Evolutionary conservation across 2,113 vertebrate genomes (phyloP), one percentile per base, ranked within the genome.

Genomic region (Turdus rufiventris): DNA sequence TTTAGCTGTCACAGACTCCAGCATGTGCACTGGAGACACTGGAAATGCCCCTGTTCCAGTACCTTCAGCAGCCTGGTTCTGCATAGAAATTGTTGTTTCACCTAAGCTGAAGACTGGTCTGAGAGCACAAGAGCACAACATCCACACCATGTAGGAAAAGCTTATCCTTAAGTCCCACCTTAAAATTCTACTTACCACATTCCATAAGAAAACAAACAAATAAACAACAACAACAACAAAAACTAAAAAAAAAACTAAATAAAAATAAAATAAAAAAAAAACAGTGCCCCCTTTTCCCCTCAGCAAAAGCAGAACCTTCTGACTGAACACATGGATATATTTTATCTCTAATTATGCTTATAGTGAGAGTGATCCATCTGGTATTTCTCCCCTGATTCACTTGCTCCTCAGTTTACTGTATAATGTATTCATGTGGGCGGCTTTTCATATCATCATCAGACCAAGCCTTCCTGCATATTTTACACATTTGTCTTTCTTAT

Each of bases 251-350:
- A 24, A 10, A 6, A 14, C n/a, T n/a, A n/a, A n/a, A n/a, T n/a
- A 24, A 11, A 23, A 48, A 48, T 24, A 24, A 10, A 6, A 14
- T n/a, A 24, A 11, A 23, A 48, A 48, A 48, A 24, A 10, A 6
- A 14, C 47, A 16, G 3, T 15, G 25, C 2, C 2, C 10, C 8
- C 17, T 21, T 50, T 19, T 7, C 31, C 8, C 17, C 13, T 5
- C 8, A 8, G 0, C 31, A 42, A 17, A 28, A 50, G 17, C 28
- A 21, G 15, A 45, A 9, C 2, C 16, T 2, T 12, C 19, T 34
- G 14, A 61, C 23, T 86, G 29, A 86, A 60, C 17, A 67, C n/a
- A 45, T 70, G 51, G 6, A 48, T 34, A 3, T 54, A 50, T 72
- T 92, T 86, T 77, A 60, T 36, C 34, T 12, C 67, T 65, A 13